These are phyloP conservation scores for Vultur gryphus DNA, from an alignment of 2,797 vertebrate species.

Conservation along the genomic window DNA sequence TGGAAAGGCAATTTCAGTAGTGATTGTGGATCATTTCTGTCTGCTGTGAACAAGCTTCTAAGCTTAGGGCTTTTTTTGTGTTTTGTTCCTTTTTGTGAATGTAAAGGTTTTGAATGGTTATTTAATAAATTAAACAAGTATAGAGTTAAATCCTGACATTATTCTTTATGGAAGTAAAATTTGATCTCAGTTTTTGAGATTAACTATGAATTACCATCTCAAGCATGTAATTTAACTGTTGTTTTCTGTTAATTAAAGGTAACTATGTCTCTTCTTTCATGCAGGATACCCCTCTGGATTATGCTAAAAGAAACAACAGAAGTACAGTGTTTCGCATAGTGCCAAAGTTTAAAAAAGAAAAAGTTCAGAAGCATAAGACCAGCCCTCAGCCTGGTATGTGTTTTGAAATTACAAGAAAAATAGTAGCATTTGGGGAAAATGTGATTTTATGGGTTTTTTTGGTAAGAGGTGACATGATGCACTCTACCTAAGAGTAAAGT, in stretches of 20 bases:
- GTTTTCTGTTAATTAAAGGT: background rate
- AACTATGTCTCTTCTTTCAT: conserved; percentile 27
- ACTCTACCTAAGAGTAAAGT: background rate
- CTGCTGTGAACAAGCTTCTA: background rate
- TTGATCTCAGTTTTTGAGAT: background rate
- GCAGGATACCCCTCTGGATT: conserved; percentile 93
- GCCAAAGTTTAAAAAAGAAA: conserved; percentile 99
- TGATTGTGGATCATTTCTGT: background rate
- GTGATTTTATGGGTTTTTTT: background rate
- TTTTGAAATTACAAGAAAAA: background rate
- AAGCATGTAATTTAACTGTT: background rate
- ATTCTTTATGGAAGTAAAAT: background rate
- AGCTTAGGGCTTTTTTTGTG: background rate
- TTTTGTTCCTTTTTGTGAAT: background rate
- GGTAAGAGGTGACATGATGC: background rate
- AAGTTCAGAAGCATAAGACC: conserved; percentile 87
- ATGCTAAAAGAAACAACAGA: conserved; percentile 94
- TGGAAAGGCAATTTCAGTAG: background rate
- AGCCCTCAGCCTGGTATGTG: conserved; percentile 92
- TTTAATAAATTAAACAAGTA: background rate
- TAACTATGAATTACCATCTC: background rate
- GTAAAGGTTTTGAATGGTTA: background rate
- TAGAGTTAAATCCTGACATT: background rate
- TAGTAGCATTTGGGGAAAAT: background rate
- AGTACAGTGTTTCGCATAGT: conserved; percentile 96